Conservation (phyloP, 1,140 invertebrate genomes). For the Drosophila pandora region DNA sequence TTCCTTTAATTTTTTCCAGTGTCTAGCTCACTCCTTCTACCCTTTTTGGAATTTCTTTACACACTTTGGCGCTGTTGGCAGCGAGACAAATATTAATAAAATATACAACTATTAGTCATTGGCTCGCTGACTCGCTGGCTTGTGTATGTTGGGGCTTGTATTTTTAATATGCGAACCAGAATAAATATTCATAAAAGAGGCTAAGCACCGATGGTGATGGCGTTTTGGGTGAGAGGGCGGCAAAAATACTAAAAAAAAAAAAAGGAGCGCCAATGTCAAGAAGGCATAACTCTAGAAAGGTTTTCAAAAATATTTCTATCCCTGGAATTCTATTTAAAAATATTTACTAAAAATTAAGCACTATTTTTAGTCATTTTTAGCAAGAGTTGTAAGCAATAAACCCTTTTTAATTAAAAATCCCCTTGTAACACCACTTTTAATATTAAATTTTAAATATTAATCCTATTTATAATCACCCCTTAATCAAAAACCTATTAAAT, state of each 20-base stretch:
- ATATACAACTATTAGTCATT: constrained; percentile 83
- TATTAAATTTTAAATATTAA: too few relatives aligned
- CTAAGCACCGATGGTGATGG: constrained; percentile 25
- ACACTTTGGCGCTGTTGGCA: constrained; percentile 11
- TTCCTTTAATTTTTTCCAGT: not conserved
- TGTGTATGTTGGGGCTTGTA: constrained; percentile 64
- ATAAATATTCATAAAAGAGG: constrained; percentile 80
- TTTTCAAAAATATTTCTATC: not conserved
- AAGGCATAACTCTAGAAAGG: not conserved
- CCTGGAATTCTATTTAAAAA: too few relatives aligned
- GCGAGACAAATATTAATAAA: constrained; percentile 80
- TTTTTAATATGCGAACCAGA: constrained; percentile 80
- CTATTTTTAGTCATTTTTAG: too few relatives aligned
- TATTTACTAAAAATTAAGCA: too few relatives aligned
- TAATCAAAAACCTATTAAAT: not conserved
- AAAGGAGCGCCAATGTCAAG: constrained; percentile 42
- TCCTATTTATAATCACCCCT: not conserved
- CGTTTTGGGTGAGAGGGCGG: not conserved
- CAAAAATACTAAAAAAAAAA: not conserved
- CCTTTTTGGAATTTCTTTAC: not conserved
- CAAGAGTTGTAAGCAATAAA: too few relatives aligned
- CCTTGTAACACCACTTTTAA: too few relatives aligned
- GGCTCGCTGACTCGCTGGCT: constrained; percentile 27
- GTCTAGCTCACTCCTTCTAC: constrained; percentile 4
- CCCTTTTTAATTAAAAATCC: too few relatives aligned